Evolutionary conservation across 2,113 vertebrate genomes (phyloP).

Genomic region (Orcinus orca): DNA sequence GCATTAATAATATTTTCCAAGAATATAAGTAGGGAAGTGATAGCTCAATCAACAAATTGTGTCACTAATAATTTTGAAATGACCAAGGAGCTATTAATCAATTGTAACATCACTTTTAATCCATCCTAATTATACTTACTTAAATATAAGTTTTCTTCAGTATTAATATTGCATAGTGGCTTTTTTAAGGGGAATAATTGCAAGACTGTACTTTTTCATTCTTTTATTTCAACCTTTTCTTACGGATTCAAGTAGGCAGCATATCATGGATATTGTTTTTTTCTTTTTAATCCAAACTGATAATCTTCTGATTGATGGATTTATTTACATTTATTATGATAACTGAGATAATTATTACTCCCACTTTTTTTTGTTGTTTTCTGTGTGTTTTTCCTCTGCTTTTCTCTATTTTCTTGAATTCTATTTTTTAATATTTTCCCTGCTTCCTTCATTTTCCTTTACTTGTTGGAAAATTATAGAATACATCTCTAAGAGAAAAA

Average conservation of each 20-base stretch:
- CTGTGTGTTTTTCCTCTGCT: not conserved
- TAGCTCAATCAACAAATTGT: not conserved
- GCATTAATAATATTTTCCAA: slow-evolving; percentile 23
- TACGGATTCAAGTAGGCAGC: not conserved
- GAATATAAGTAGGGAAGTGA: not conserved
- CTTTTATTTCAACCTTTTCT: not conserved
- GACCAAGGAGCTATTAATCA: slow-evolving; percentile 1
- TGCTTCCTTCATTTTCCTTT: not conserved
- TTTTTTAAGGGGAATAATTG: not conserved
- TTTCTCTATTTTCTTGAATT: not conserved
- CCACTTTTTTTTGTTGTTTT: not conserved
- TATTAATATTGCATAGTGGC: not conserved
- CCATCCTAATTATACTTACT: not conserved
- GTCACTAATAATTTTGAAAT: slow-evolving; percentile 45
- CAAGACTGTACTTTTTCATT: not conserved
- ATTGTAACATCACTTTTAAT: not conserved
- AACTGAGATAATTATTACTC: not conserved
- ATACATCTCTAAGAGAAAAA: not conserved
- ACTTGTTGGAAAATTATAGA: not conserved
- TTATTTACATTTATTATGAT: not conserved
- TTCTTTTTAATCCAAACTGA: not conserved
- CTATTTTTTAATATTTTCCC: not conserved
- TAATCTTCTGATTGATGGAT: not conserved
- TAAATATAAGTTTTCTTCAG: not conserved
- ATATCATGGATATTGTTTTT: not conserved